Evolutionary conservation across 2,888 invertebrate species (phyloP), one percentile per base, ranked within the genome.

Genomic region (Agriopis marginaria): DNA sequence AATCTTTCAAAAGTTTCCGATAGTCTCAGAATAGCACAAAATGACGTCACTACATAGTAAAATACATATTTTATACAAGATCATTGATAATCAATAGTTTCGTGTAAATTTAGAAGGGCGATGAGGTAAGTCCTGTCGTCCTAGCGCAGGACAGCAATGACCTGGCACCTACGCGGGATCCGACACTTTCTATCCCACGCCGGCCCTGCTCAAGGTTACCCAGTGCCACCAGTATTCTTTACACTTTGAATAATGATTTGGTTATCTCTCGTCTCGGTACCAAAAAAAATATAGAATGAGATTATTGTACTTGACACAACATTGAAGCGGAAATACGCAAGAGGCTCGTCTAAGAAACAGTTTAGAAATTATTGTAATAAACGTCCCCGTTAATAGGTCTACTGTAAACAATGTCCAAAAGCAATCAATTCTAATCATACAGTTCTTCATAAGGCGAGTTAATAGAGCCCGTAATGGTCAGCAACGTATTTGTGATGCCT

Each of bases 101-200:
- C 7, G 50, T 56, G 14, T 50, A 55, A 8, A 68, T 54, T 70
- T 70, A 66, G 70, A 71, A 75, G 71, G 74, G 71, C 73, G 70
- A 70, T 75, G 75, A 73, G 73, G 72, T 74, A 73, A 74, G 68
- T 74, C 68, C 66, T 71, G 62, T 23, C 56, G 68, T 61, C 64
- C 62, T 68, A 62, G 68, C 54, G 60, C 66, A 70, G 76, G 73
- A 70, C 70, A 74, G 72, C 74, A 72, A 72, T 71, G 74, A 72
- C 70, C 75, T 58, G 66, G 75, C 77, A 71, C 80, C 79, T 77
- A 80, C 82, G 77, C 79, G 65, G 66, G 73, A 75, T 76, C 77
- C 77, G 70, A 75, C 75, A 81, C 82, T 81, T 82, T 81, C 79
- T 78, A 77, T 79, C 76, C 75, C 75, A 72, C 75, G 74, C 71